These are phyloP conservation scores for Calosoma granatense DNA, from an alignment of 1,140 invertebrate species.

Conservation along the genomic window DNA sequence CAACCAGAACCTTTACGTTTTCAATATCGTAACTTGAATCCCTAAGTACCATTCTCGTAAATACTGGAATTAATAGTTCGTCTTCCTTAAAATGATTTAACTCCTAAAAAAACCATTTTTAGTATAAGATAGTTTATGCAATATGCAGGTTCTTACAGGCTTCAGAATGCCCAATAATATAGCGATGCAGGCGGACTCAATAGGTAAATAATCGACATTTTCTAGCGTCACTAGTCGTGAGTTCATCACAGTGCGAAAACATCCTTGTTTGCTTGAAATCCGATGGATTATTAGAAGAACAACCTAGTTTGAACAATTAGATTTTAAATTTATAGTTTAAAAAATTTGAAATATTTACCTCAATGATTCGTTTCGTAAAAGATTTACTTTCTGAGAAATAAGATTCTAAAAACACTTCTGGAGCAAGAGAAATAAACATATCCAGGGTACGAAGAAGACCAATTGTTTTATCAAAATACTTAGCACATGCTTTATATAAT, in stretches of 20 bases:
- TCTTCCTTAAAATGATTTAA: background rate
- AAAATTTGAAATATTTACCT: background rate
- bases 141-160: background rate
- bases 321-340: background rate
- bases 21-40: background rate
- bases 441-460: background rate
- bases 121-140: background rate
- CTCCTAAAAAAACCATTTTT: background rate
- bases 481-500: background rate
- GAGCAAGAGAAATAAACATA: background rate
- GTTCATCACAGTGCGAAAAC: slow-evolving; percentile 1
- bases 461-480: background rate
- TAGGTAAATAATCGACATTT: background rate
- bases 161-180: background rate
- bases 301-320: background rate
- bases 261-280: background rate
- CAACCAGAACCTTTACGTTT: background rate
- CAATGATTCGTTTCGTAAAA: background rate
- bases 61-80: background rate
- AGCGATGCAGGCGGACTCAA: background rate
- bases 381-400: background rate
- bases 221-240: background rate
- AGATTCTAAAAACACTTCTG: background rate
- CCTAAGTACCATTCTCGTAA: background rate
- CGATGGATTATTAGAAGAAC: background rate